These are phyloP conservation scores for Aphelenchoides fujianensis DNA, from an alignment of 1,140 invertebrate species.

Conservation along the genomic window DNA sequence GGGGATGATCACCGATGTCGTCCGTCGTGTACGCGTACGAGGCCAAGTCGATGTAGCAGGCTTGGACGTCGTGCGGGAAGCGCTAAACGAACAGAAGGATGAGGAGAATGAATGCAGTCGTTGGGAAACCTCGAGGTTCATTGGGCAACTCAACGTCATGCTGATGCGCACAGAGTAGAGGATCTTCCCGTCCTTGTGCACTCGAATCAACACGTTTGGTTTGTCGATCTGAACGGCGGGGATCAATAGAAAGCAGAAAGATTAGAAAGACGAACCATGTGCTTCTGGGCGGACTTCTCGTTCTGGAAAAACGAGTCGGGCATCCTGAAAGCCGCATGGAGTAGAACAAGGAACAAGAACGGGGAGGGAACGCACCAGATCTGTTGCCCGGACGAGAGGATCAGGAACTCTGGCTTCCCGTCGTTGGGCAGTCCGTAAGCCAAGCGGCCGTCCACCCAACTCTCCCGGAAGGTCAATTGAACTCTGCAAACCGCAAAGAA, in stretches of 20 bases:
- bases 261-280: conserved; percentile 79
- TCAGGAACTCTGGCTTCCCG: conserved; percentile 56
- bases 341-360: not conserved
- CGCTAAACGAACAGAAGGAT: conserved; percentile 78
- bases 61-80: conserved; percentile 87
- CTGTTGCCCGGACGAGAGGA: conserved; percentile 59
- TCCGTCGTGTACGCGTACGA: conserved; percentile 61
- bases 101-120: too few species aligned
- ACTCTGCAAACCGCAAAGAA: conserved; percentile 58
- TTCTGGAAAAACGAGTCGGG: conserved; percentile 70
- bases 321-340: conserved; percentile 37
- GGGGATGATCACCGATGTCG: conserved; percentile 53
- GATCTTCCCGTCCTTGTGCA: conserved; percentile 88
- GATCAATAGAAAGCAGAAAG: too few species aligned
- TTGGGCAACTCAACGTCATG: conserved; percentile 81
- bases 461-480: conserved; percentile 88
- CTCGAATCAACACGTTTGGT: conserved; percentile 77
- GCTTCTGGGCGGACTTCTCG: conserved; percentile 93
- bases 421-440: conserved; percentile 69
- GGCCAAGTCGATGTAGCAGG: conserved; percentile 85
- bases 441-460: conserved; percentile 87
- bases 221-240: too few species aligned
- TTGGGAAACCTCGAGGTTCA: conserved; percentile 67
- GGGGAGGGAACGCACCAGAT: conserved; percentile 51
- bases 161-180: conserved; percentile 83